Percentiles rank a stretch among this genome's conserved stretches.
Evolutionary conservation across 1,140 invertebrate species (phyloP).

Genomic region (Cydia strobilella): DNA sequence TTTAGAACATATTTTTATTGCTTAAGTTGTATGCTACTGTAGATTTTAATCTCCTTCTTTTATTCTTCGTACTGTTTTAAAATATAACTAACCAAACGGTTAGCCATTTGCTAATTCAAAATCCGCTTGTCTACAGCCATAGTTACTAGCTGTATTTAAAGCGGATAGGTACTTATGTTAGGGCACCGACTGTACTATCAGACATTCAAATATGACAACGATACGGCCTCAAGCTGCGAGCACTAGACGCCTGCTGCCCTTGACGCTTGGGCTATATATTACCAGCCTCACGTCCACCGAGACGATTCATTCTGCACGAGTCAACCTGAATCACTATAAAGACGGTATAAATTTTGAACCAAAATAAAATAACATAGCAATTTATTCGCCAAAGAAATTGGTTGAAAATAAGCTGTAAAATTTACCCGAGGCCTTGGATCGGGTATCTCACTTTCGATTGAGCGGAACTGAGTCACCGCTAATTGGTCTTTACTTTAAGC

Average conservation of each 20-base stretch:
- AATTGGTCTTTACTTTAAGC: neutral
- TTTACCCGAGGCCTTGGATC: slow-evolving; percentile 25
- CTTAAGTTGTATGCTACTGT: too few relatives aligned
- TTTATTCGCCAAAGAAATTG: slow-evolving; percentile 30
- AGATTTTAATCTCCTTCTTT: too few relatives aligned
- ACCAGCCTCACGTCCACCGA: slow-evolving; percentile 19
- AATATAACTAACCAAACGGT: too few relatives aligned
- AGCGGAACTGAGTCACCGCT: slow-evolving; percentile 19
- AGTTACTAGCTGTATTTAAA: neutral
- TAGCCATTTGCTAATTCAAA: too few relatives aligned
- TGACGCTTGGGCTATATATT: slow-evolving; percentile 14
- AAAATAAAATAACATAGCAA: slow-evolving; percentile 24
- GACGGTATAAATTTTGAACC: slow-evolving; percentile 31
- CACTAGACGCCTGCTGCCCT: slow-evolving; percentile 21
- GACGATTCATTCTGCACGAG: slow-evolving; percentile 19
- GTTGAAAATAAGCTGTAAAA: slow-evolving; percentile 23
- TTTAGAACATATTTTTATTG: too few relatives aligned
- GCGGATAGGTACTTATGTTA: neutral
- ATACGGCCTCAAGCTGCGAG: slow-evolving; percentile 24
- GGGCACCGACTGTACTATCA: neutral
- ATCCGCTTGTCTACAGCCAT: neutral
- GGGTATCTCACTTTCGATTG: slow-evolving; percentile 26
- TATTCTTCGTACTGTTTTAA: too few relatives aligned
- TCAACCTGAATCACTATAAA: slow-evolving; percentile 31
- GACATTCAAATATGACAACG: slow-evolving; percentile 26